phyloP scores from a whole-genome alignment of 2,113 vertebrate species.

The Notechis scutatus region DNA sequence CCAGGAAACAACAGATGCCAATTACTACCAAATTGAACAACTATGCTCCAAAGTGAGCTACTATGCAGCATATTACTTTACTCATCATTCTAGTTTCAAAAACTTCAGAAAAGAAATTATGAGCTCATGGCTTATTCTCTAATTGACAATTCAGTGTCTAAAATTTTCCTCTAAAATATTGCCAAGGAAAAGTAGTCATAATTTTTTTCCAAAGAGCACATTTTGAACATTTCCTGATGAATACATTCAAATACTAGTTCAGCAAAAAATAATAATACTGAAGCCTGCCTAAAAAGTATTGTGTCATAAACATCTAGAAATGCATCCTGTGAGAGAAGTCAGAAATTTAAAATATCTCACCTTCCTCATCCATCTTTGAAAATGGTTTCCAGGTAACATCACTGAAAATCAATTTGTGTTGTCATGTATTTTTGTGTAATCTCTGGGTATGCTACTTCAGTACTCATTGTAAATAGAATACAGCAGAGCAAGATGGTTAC shows the following conservation, averaged over 20 bases:
- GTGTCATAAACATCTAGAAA: not conserved
- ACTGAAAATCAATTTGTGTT: not conserved
- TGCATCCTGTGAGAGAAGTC: not conserved
- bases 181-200: conserved; percentile 3
- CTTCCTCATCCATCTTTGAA: not conserved
- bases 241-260: not conserved
- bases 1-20: not conserved
- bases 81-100: conserved; percentile 4
- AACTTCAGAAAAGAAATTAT: not conserved
- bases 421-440: not conserved
- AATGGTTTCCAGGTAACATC: not conserved
- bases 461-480: not conserved
- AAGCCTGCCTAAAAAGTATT: not conserved
- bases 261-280: not conserved
- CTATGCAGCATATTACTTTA: not conserved
- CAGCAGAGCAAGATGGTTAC: not conserved
- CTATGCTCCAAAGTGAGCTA: not conserved
- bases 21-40: not conserved
- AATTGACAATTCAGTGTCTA: conserved; percentile 17
- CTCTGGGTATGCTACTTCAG: not conserved
- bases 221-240: not conserved
- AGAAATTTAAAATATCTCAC: conserved; percentile 2
- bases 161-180: conserved; percentile 21
- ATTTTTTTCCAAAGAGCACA: conserved; percentile 2
- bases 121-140: not conserved